Base-by-base conservation (phyloP, 2,888 invertebrate species). In the Xestobium rufovillosum region DNA sequence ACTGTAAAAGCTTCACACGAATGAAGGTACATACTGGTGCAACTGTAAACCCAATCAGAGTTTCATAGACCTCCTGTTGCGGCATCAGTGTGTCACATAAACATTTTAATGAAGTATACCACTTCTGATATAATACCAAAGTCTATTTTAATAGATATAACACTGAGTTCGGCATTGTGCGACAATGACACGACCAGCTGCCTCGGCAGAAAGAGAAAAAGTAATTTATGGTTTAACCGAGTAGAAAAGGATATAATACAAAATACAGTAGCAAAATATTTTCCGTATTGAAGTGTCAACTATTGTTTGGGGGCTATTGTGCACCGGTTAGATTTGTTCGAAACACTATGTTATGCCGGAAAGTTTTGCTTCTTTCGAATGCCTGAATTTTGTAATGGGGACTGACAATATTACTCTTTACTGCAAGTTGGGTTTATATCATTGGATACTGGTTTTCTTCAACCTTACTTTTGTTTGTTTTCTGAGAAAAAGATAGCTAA, bases 281-380 rank as follows among this genome's bases (percentile, higher is more conserved):
- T 62, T 60, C 61, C 61, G 63, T 62, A 64, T 64, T 63, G 61
- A 63, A 63, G 63, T 65, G 65, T 65, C 65, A 65, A 59, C 57
- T 56, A 61, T 65, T 65, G 63, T 65, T 59, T 53, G 57, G 51
- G 36, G 32, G 42, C 54, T 48, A 60, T 61, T 61, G 62, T 63
- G 55, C 51, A 37, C 51, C 51, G 48, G 54, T 59, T 60, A 61
- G 62, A 61, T 62, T 61, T 63, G 63, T 63, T 62, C 53, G 57
- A 55, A 51, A 51, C n/a, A n/a, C n/a, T n/a, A n/a, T n/a, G n/a
- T n/a, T n/a, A n/a, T n/a, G n/a, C n/a, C n/a, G n/a, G n/a, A n/a
- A n/a, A n/a, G n/a, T n/a, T n/a, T n/a, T n/a, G n/a, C n/a, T n/a
- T n/a, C n/a, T n/a, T n/a, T n/a, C n/a, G n/a, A n/a, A n/a, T n/a